Evolutionary conservation across 2,888 invertebrate species (phyloP).

Genomic region (Leptinotarsa haldemani): DNA sequence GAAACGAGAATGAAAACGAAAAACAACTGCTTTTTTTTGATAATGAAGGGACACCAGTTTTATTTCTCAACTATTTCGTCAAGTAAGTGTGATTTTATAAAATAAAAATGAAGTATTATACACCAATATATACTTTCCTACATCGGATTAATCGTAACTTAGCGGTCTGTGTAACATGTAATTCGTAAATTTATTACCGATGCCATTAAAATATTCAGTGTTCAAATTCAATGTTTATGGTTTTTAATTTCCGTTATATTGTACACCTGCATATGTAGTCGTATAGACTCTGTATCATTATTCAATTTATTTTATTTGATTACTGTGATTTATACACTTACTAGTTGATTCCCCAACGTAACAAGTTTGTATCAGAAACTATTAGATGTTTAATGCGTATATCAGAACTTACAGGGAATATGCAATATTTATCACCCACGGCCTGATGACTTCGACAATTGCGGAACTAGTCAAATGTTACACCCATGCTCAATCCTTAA

Average conservation of each 20-base stretch:
- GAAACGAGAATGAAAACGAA: too few species aligned
- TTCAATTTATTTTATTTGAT: constrained; percentile 50
- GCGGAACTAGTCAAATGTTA: too few species aligned
- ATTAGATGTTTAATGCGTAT: constrained; percentile 37
- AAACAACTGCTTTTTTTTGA: too few species aligned
- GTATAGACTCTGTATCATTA: constrained; percentile 41
- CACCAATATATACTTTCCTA: not conserved
- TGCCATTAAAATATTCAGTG: constrained; percentile 34
- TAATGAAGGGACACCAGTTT: not conserved
- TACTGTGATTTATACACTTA: constrained; percentile 47
- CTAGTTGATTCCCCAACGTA: constrained; percentile 37
- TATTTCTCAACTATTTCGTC: not conserved
- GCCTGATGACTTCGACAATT: too few species aligned
- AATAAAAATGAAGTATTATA: not conserved
- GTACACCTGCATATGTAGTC: constrained; percentile 44
- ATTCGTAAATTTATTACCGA: constrained; percentile 32
- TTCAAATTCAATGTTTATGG: constrained; percentile 43
- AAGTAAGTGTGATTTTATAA: not conserved
- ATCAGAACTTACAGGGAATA: constrained; percentile 21
- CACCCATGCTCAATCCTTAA: too few species aligned
- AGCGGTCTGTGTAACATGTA: constrained; percentile 12
- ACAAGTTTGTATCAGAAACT: constrained; percentile 37
- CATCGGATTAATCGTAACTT: not conserved
- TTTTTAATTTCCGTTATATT: constrained; percentile 49
- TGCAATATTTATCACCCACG: too few species aligned